phyloP scores from a whole-genome alignment of 2,113 vertebrate genomes.

The Cyprinodon tularosa region DNA sequence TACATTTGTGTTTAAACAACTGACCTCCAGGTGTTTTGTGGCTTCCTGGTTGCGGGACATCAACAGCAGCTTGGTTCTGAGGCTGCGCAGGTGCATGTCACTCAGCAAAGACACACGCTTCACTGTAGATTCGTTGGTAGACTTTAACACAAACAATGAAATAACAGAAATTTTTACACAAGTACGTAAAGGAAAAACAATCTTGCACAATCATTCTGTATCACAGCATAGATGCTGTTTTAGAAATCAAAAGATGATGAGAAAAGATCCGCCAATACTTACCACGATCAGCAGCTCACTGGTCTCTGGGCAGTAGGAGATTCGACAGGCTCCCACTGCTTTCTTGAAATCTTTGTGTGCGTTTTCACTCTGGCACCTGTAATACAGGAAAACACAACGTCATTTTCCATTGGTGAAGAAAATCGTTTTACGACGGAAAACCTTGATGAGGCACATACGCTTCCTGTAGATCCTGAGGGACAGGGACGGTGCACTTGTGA shows the following conservation, averaged over 20 bases:
- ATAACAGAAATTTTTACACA: neutral
- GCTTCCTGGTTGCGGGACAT: constrained; percentile 91
- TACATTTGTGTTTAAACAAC: neutral
- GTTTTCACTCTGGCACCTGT: constrained; percentile 85
- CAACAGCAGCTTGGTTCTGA: constrained; percentile 89
- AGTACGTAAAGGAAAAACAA: neutral
- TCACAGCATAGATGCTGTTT: neutral
- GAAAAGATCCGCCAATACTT: constrained; percentile 32
- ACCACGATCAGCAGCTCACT: constrained; percentile 87
- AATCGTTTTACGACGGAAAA: neutral
- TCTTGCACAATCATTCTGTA: neutral
- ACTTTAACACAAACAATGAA: constrained; percentile 68
- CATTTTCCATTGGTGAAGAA: neutral
- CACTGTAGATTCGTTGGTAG: constrained; percentile 85
- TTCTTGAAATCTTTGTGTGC: constrained; percentile 93
- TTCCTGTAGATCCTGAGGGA: constrained; percentile 88
- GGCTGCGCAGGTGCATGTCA: constrained; percentile 91
- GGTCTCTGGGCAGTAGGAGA: constrained; percentile 83
- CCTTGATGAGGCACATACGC: constrained; percentile 65
- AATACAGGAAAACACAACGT: neutral
- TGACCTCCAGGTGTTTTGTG: constrained; percentile 90
- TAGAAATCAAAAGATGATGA: constrained; percentile 7
- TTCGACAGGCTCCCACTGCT: constrained; percentile 85
- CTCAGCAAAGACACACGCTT: constrained; percentile 89
- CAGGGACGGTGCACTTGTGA: constrained; percentile 85